These are phyloP conservation scores for Hydrocynus forskahlii DNA, from an alignment of 2,797 vertebrate species.

Conservation along the genomic window DNA sequence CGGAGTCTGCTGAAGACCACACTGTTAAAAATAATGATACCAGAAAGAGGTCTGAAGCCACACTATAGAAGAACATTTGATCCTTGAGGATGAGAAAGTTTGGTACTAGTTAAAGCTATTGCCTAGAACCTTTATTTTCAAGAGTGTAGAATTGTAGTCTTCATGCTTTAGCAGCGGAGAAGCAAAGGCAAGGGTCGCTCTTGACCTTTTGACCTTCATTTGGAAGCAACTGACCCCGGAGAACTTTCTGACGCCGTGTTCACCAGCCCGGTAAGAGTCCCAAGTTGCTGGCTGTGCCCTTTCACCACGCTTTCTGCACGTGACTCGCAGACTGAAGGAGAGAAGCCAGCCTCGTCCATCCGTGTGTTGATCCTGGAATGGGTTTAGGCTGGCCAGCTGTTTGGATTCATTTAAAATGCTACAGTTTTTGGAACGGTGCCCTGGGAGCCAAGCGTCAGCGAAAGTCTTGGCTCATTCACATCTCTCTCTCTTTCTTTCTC, in stretches of 20 bases:
- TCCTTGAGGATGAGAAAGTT: no score
- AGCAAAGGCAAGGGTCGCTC: neutral
- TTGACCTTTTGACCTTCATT: slow-evolving; percentile 28
- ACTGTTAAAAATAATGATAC: neutral
- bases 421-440: slow-evolving; percentile 23
- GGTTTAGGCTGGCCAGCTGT: slow-evolving; percentile 18
- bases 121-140: neutral
- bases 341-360: neutral
- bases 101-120: no score
- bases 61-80: neutral
- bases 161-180: neutral
- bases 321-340: slow-evolving; percentile 1
- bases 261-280: neutral
- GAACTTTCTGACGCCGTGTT: slow-evolving; percentile 1
- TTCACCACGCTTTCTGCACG: neutral
- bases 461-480: slow-evolving; percentile 19
- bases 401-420: slow-evolving; percentile 30
- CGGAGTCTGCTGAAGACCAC: neutral
- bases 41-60: neutral
- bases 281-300: neutral
- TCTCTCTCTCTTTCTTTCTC: slow-evolving; percentile 1
- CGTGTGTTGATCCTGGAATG: slow-evolving; percentile 21
- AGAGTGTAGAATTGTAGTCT: neutral
- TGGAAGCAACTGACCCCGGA: neutral
- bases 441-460: slow-evolving; percentile 19